phyloP scores from a whole-genome alignment of 2,797 vertebrate species.

The Melanotaenia maccullochi region DNA sequence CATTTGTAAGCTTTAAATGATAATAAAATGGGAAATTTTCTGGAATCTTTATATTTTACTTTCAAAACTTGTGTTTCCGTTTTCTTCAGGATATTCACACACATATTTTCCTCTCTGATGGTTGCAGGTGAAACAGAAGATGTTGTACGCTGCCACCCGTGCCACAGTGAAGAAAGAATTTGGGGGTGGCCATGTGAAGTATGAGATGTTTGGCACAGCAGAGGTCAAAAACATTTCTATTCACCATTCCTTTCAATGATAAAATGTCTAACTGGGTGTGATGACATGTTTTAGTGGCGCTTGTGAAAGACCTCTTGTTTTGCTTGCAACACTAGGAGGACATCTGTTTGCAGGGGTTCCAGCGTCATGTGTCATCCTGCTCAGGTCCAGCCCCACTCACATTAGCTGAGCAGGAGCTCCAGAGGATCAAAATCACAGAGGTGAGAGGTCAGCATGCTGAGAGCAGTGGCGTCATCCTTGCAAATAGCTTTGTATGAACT shows the following conservation, averaged over 20 bases:
- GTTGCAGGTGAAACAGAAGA: slow-evolving; percentile 94
- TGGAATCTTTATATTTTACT: background rate
- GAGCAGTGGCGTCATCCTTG: background rate
- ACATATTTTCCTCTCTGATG: slow-evolving; percentile 6
- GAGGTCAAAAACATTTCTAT: slow-evolving; percentile 81
- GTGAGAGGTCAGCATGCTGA: slow-evolving; percentile 74
- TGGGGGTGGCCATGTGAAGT: slow-evolving; percentile 96
- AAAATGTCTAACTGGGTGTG: background rate
- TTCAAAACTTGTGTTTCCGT: background rate
- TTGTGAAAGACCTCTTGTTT: slow-evolving; percentile 41
- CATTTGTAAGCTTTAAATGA: background rate
- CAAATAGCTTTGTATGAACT: slow-evolving; percentile 15
- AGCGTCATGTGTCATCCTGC: slow-evolving; percentile 90
- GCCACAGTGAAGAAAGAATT: slow-evolving; percentile 99
- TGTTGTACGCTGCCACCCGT: slow-evolving; percentile 96
- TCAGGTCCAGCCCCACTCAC: slow-evolving; percentile 93
- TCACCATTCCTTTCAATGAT: background rate
- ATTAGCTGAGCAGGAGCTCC: slow-evolving; percentile 93
- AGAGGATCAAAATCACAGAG: slow-evolving; percentile 96
- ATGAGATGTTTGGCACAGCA: slow-evolving; percentile 93
- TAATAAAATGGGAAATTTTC: background rate
- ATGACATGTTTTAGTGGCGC: background rate
- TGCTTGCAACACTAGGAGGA: slow-evolving; percentile 86
- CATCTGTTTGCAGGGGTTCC: slow-evolving; percentile 91
- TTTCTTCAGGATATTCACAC: background rate